A percentile compares a stretch with the other conserved stretches of the same genome.
Conservation (phyloP, 2,113 vertebrate genomes). For the human (Homo sapiens) region DNA sequence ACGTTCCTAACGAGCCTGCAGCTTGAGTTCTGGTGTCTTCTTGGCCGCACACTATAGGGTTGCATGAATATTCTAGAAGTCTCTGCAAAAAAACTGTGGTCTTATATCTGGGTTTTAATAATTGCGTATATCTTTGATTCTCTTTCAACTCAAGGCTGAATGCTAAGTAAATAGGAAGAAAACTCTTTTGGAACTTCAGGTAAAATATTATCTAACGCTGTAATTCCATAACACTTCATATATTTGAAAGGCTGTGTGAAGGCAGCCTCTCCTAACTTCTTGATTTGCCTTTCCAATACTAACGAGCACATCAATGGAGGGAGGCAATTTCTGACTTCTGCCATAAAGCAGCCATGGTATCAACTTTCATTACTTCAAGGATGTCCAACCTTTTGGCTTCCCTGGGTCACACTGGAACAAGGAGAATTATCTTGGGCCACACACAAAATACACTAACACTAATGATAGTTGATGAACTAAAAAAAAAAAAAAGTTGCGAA, state of each 20-base stretch:
- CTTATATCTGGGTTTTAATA: not conserved
- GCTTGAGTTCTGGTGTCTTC: not conserved
- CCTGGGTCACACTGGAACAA: too few relatives aligned
- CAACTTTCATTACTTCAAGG: fast-evolving
- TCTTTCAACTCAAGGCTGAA: not conserved
- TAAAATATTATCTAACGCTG: not conserved
- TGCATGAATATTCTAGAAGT: not conserved
- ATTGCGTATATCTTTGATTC: not conserved
- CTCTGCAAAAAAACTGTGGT: not conserved
- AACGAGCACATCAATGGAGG: too few relatives aligned
- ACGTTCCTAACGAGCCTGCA: not conserved
- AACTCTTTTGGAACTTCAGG: not conserved
- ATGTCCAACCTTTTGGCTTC: too few relatives aligned
- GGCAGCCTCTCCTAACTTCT: fast-evolving
- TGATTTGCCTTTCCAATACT: fast-evolving
- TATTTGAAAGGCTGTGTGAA: not conserved
- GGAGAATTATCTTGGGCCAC: too few relatives aligned
- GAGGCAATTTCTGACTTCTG: not conserved
- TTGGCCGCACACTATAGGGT: not conserved
- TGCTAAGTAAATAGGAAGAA: not conserved
- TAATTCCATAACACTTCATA: too few relatives aligned
- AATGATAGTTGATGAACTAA: too few relatives aligned
- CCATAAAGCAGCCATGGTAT: not conserved
- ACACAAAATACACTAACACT: too few relatives aligned
- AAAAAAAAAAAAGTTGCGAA: too few relatives aligned